Evolutionary conservation across 2,113 vertebrate genomes (phyloP).

Genomic region (Protobothrops flavoviridis): DNA sequence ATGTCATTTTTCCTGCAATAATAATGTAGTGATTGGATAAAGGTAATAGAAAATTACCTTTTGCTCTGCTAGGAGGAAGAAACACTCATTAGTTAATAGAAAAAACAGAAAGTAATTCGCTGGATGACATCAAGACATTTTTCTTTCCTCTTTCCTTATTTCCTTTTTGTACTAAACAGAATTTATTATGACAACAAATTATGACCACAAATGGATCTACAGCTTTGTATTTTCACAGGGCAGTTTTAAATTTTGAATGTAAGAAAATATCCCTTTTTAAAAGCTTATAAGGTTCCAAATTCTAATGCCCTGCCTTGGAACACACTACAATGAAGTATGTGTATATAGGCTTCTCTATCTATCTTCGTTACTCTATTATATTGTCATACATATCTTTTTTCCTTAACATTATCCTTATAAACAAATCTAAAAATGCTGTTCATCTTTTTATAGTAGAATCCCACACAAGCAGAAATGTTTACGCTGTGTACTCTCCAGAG

Average conservation of each 20-base stretch:
- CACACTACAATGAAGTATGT: too few relatives aligned
- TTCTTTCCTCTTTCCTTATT: not conserved
- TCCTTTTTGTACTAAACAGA: not conserved
- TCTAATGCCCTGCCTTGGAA: too few relatives aligned
- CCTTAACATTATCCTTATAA: not conserved
- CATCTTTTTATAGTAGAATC: not conserved
- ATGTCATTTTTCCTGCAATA: conserved; percentile 1
- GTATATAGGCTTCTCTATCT: not conserved
- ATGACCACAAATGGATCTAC: not conserved
- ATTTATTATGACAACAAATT: not conserved
- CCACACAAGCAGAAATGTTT: conserved; percentile 27
- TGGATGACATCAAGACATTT: too few relatives aligned
- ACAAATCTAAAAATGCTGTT: conserved; percentile 9
- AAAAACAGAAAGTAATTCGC: not conserved
- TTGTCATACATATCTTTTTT: conserved; percentile 1
- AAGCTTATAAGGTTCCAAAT: not conserved
- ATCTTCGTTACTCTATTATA: not conserved
- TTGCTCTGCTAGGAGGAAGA: not conserved
- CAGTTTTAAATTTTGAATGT: not conserved
- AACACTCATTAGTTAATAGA: not conserved
- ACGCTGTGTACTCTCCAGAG: conserved; percentile 21
- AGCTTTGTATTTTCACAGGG: not conserved
- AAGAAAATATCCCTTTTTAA: not conserved
- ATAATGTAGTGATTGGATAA: conserved; percentile 8
- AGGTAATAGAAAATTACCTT: not conserved